Percentiles rank a stretch among this genome's conserved stretches.
Evolutionary conservation across 2,888 invertebrate species (phyloP).

Genomic region (Tipula unca): DNA sequence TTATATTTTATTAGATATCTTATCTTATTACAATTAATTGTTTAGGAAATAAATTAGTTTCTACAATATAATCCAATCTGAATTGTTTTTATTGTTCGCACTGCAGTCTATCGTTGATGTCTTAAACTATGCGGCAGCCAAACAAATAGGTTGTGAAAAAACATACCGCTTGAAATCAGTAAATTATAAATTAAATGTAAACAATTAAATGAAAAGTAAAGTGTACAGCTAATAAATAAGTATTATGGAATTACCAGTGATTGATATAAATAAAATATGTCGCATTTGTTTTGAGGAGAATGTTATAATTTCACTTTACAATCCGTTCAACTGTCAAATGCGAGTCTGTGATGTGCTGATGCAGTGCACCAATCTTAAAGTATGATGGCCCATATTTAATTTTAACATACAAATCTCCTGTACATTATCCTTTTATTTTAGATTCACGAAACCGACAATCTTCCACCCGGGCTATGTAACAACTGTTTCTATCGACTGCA

Average conservation of each 20-base stretch:
- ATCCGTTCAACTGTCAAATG: background rate
- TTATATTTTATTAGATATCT: too few relatives aligned
- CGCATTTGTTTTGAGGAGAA: constrained; percentile 34
- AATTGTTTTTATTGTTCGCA: background rate
- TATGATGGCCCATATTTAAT: background rate
- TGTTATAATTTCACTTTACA: constrained; percentile 28
- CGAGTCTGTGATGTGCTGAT: background rate
- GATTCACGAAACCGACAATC: constrained; percentile 30
- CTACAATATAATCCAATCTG: too few relatives aligned
- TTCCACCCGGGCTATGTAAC: constrained; percentile 33
- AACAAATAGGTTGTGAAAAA: background rate
- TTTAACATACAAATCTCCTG: background rate
- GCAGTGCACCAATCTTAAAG: constrained; percentile 15
- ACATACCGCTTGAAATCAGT: background rate
- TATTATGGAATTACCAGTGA: background rate
- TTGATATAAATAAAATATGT: constrained; percentile 32
- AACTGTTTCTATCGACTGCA: constrained; percentile 33
- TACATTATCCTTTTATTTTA: constrained; percentile 22
- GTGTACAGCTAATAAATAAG: background rate
- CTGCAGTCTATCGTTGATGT: background rate
- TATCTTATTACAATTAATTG: too few relatives aligned
- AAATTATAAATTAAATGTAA: background rate
- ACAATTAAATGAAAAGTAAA: background rate
- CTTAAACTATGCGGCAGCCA: background rate
- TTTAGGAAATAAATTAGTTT: too few relatives aligned